Percentiles rank a stretch among this genome's conserved stretches.
Conservation (phyloP, 2,113 vertebrate genomes). For the Sylvilagus bachmani region DNA sequence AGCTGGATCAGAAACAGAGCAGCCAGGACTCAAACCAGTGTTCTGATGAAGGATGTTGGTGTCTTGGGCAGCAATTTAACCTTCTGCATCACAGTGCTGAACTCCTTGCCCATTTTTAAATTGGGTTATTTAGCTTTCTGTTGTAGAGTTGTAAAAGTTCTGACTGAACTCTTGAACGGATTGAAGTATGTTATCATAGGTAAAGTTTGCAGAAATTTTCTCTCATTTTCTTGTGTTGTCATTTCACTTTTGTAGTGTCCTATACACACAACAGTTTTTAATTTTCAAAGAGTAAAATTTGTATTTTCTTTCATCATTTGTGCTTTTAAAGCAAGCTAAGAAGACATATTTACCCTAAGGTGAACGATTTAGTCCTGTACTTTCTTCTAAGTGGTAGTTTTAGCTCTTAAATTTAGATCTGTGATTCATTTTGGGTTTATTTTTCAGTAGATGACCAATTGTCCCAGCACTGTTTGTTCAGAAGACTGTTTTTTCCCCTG, state of each 20-base stretch:
- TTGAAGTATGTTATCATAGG: background rate
- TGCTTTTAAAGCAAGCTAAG: background rate
- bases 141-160: background rate
- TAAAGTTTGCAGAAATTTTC: background rate
- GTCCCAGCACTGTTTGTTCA: background rate
- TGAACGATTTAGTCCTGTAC: background rate
- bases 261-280: background rate
- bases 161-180: background rate
- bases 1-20: no score
- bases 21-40: no score
- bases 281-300: background rate
- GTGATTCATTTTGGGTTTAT: no score
- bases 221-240: background rate
- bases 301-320: background rate
- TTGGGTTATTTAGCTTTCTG: background rate
- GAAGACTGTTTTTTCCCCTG: background rate
- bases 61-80: no score
- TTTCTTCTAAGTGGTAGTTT: background rate
- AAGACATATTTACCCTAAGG: background rate
- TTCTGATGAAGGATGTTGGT: no score
- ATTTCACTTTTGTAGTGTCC: background rate
- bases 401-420: background rate
- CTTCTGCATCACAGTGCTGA: no score
- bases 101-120: background rate
- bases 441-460: no score